Conservation (phyloP, 2,888 invertebrate species). For the Plemyria rubiginata region DNA sequence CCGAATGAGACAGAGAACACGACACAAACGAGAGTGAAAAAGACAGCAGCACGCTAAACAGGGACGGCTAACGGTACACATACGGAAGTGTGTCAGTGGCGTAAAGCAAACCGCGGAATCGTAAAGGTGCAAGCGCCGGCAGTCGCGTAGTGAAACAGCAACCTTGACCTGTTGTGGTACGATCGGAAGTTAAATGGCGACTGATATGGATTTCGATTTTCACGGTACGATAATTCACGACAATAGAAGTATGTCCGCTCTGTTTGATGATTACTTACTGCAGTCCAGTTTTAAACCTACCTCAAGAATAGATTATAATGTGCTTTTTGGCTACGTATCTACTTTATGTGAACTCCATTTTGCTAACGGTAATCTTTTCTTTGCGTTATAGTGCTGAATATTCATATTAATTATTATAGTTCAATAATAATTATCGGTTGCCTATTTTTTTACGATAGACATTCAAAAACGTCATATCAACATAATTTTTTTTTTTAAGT, state of each 20-base stretch:
- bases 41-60: constrained; percentile 71
- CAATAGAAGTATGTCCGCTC: constrained; percentile 74
- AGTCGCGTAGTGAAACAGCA: constrained; percentile 56
- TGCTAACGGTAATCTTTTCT: neutral
- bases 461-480: too few species aligned
- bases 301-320: constrained; percentile 64
- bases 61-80: constrained; percentile 82
- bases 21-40: constrained; percentile 77
- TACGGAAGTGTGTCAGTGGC: constrained; percentile 84
- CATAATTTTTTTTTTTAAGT: too few species aligned
- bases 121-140: constrained; percentile 65
- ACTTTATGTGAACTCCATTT: neutral
- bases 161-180: constrained; percentile 70
- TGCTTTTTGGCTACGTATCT: neutral
- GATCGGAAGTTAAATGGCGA: constrained; percentile 56
- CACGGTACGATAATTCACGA: constrained; percentile 81
- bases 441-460: too few species aligned
- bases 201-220: constrained; percentile 78
- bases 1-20: constrained; percentile 65
- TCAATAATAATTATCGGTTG: too few species aligned
- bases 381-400: neutral
- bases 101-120: constrained; percentile 63
- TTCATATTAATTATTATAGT: too few species aligned
- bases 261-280: constrained; percentile 67
- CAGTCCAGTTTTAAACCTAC: constrained; percentile 76